Evolutionary conservation across 2,888 invertebrate genomes (phyloP).

Genomic region (Sclerodermus sp.): DNA sequence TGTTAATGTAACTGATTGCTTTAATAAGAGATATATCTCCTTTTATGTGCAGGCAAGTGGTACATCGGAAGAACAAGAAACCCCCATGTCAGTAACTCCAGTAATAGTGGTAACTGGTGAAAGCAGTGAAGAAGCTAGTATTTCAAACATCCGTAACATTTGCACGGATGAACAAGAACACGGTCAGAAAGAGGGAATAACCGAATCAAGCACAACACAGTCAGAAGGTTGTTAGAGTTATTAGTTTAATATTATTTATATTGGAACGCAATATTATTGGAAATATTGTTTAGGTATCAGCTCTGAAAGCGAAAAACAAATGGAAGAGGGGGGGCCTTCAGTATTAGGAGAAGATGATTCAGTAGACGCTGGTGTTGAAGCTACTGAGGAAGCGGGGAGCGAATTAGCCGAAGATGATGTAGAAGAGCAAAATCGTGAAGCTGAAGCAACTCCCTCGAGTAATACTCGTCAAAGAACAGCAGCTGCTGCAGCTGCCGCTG

Average conservation of each 20-base stretch:
- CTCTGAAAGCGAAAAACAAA: constrained; percentile 67
- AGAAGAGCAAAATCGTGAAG: constrained; percentile 77
- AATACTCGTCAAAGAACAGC: constrained; percentile 59
- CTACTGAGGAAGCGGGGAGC: constrained; percentile 46
- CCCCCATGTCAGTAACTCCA: constrained; percentile 37
- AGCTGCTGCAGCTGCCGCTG: constrained; percentile 42
- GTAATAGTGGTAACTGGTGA: constrained; percentile 40
- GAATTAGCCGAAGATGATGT: constrained; percentile 56
- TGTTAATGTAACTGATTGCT: constrained; percentile 1
- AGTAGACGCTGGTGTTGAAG: constrained; percentile 41
- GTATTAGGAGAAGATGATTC: constrained; percentile 43
- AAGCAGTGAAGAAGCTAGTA: constrained; percentile 35
- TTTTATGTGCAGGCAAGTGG: constrained; percentile 38
- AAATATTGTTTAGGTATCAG: constrained; percentile 57
- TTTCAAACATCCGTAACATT: constrained; percentile 39
- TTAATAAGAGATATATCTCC: too few relatives aligned
- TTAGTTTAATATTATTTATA: constrained; percentile 1
- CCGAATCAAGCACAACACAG: constrained; percentile 41
- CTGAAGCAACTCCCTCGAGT: constrained; percentile 72
- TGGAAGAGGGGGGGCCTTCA: constrained; percentile 38
- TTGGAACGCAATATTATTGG: background rate
- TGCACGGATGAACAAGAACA: constrained; percentile 41
- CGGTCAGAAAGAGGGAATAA: constrained; percentile 38
- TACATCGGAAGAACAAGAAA: constrained; percentile 46
- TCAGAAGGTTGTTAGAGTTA: constrained; percentile 38